Base-by-base conservation (phyloP, 2,113 vertebrate species). In the Malurus alboscapulatus region DNA sequence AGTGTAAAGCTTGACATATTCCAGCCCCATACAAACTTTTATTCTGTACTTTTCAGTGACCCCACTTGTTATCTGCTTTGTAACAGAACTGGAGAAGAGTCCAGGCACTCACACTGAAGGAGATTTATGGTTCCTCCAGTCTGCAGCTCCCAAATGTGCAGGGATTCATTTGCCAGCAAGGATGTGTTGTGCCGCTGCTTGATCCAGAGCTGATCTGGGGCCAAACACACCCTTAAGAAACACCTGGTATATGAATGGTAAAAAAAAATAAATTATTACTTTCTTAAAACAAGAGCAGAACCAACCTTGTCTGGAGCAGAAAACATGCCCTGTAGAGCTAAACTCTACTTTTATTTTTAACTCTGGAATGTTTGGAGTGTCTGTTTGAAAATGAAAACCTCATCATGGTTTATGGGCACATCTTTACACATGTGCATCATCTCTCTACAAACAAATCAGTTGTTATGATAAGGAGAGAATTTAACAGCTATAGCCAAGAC, bases 321-420 rank as follows among this genome's bases (percentile, higher is more conserved):
- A 74, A 15, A 2, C 17, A 57, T 32, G 40, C 26, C 27, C 54
- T 30, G 11, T 68, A 84, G 66, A 84, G 53, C 44, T 92, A 63
- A 89, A 59, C 59, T 40, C 32, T 84, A 5, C 73, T 82, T 89
- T 75, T 93, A 66, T 81, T 89, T 89, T 91, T 72, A 92, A 81
- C 61, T 79, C 61, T 57, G 78, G 69, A 84, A 72, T 63, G 66
- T 75, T 89, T 78, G 53, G 74, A 78, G 77, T 67, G 68, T 91
- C 57, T 74, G 53, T 84, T 71, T 86, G 68, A 63, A 76, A 81
- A 93, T 55, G 10, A 71, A 92, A 71, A 74, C 40, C 48, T 88
- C 69, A 45, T 74, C 12, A 1, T 71, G 48, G 76, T 90, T 93
- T 50, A 61, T 32, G 44, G 63, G 67, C 59, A 51, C 42, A 79